These are phyloP conservation scores for Trissolcus basalis DNA, from an alignment of 1,140 invertebrate genomes.

Conservation along the genomic window DNA sequence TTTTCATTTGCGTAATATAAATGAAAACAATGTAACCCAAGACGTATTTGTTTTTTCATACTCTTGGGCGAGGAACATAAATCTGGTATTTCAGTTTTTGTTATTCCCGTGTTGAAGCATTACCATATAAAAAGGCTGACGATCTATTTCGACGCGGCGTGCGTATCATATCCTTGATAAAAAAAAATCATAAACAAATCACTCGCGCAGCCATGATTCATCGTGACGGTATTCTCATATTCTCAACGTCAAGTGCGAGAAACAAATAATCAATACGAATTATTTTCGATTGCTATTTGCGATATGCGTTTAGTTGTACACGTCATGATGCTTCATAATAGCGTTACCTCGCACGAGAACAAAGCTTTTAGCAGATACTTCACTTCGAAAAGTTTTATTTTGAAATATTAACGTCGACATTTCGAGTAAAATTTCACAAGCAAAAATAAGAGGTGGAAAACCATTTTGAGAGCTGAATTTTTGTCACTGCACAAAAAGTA, in stretches of 20 bases:
- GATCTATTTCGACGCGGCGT: constrained; percentile 8
- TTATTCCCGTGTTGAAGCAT: constrained; percentile 1
- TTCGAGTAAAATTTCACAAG: no score
- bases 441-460: no score
- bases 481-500: no score
- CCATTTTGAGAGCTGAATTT: no score
- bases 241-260: constrained; percentile 11
- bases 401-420: no score
- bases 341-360: no score
- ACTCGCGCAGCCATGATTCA: constrained; percentile 23
- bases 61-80: neutral
- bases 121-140: constrained; percentile 33
- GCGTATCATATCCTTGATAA: constrained; percentile 1
- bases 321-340: no score
- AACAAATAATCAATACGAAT: constrained; percentile 50
- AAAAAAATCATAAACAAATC: constrained; percentile 20
- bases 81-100: neutral
- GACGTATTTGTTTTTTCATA: no score
- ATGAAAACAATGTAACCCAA: no score
- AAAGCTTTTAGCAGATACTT: no score
- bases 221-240: constrained; percentile 11
- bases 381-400: no score
- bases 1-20: no score
- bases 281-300: constrained; percentile 33
- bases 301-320: constrained; percentile 16